Percentiles rank a stretch among this genome's conserved stretches.
Conservation (phyloP, 2,888 invertebrate genomes). For the Catocala nupta region DNA sequence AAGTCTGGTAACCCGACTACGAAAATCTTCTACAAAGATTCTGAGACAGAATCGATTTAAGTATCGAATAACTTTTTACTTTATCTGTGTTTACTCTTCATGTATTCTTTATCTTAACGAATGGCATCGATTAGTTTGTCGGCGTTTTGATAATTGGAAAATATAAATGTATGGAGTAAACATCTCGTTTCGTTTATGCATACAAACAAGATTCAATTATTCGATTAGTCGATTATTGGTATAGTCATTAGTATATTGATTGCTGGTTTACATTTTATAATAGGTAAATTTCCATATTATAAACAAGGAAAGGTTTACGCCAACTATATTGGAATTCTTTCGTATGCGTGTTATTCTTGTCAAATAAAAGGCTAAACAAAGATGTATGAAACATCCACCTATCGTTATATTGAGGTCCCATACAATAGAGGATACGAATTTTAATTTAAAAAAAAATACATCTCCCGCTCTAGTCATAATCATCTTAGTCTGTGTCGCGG, state of each 20-base stretch:
- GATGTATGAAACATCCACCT: too few species aligned
- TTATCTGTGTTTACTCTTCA: slow-evolving; percentile 26
- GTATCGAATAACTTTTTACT: slow-evolving; percentile 23
- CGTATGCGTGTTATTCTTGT: neutral
- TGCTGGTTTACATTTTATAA: slow-evolving; percentile 13
- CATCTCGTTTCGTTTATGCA: slow-evolving; percentile 27
- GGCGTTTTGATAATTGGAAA: slow-evolving; percentile 32
- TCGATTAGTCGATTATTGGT: slow-evolving; percentile 27
- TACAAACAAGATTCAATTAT: slow-evolving; percentile 29
- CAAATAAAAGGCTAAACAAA: neutral
- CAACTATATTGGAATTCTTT: slow-evolving; percentile 27
- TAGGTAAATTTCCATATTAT: slow-evolving; percentile 9
- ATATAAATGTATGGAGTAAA: slow-evolving; percentile 21
- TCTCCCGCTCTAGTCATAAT: too few species aligned
- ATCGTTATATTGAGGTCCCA: too few species aligned
- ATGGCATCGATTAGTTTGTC: slow-evolving; percentile 53
- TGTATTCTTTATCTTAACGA: slow-evolving; percentile 41
- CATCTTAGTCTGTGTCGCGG: too few species aligned
- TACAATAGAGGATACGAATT: too few species aligned
- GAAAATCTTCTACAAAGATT: too few species aligned
- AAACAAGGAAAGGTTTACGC: slow-evolving; percentile 5
- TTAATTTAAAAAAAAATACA: too few species aligned
- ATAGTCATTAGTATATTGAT: slow-evolving; percentile 22
- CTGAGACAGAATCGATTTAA: slow-evolving; percentile 31
- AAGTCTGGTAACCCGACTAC: too few species aligned